A percentile compares a stretch with the other conserved stretches of the same genome.
Evolutionary conservation across 2,113 vertebrate genomes (phyloP).

Genomic region (Boulengeromyrus knoepffleri): DNA sequence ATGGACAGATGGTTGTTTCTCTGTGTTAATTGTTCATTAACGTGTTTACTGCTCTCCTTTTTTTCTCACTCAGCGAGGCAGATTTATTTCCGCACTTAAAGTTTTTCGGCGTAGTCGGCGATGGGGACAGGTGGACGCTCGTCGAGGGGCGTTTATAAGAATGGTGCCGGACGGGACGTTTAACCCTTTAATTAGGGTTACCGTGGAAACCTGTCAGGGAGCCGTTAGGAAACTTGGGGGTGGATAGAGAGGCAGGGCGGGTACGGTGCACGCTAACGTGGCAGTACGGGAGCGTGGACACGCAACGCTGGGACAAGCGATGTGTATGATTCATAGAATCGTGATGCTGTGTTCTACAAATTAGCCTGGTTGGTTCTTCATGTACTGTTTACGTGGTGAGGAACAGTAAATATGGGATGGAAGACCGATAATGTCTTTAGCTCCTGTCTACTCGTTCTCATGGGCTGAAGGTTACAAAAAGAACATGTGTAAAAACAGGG

Average conservation of each 20-base stretch:
- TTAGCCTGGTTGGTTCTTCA: background rate
- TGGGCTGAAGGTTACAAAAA: conserved; percentile 21
- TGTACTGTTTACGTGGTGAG: too few relatives aligned
- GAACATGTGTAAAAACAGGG: conserved; percentile 31
- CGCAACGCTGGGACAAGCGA: background rate
- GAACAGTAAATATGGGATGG: background rate
- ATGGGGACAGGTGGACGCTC: background rate
- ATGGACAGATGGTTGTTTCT: background rate
- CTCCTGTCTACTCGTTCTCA: background rate
- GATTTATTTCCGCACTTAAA: background rate
- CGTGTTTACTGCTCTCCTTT: background rate
- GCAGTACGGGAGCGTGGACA: background rate
- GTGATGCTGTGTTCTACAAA: background rate
- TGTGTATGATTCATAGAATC: background rate
- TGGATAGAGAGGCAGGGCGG: background rate
- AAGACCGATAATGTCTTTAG: background rate
- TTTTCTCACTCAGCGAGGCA: background rate
- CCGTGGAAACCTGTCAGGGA: background rate
- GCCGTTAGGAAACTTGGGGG: background rate
- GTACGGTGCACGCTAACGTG: background rate
- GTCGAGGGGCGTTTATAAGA: background rate
- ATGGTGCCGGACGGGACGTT: background rate
- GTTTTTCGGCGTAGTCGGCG: background rate
- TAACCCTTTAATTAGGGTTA: background rate
- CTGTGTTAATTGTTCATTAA: background rate